Conservation (phyloP, 1,140 invertebrate genomes). For the Diploscapter pachys region DNA sequence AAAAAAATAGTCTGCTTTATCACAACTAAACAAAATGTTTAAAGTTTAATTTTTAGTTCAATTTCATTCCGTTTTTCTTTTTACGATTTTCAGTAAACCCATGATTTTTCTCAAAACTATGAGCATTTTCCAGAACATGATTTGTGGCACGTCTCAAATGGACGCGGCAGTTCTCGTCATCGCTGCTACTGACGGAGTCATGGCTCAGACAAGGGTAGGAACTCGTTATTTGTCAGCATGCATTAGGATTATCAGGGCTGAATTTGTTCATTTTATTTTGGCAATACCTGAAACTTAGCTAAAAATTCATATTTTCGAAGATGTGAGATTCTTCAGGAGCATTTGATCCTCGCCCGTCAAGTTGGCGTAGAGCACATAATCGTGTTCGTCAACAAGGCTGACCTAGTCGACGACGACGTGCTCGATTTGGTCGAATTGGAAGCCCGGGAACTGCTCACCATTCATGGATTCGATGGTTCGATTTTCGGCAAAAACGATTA, state of each 20-base stretch:
- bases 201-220: conserved; percentile 78
- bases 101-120: conserved; percentile 11
- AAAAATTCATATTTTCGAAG: background rate
- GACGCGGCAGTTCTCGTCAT: conserved; percentile 81
- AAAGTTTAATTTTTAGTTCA: too few relatives aligned
- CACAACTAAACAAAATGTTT: too few relatives aligned
- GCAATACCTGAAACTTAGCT: too few relatives aligned
- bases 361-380: conserved; percentile 64
- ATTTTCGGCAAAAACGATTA: background rate
- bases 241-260: too few relatives aligned
- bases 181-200: conserved; percentile 85
- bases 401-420: conserved; percentile 84
- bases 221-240: too few relatives aligned
- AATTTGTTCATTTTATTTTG: too few relatives aligned
- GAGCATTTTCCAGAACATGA: conserved; percentile 70
- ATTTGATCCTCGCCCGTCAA: conserved; percentile 80
- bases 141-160: conserved; percentile 93
- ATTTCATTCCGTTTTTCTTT: background rate
- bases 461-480: conserved; percentile 75
- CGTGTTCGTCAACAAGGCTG: conserved; percentile 82
- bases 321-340: conserved; percentile 62
- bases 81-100: conserved; percentile 4
- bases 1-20: too few relatives aligned
- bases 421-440: conserved; percentile 96
- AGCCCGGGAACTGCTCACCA: conserved; percentile 78